Conservation (phyloP, 2,797 vertebrate species). For the Rhynchonycteris naso region DNA sequence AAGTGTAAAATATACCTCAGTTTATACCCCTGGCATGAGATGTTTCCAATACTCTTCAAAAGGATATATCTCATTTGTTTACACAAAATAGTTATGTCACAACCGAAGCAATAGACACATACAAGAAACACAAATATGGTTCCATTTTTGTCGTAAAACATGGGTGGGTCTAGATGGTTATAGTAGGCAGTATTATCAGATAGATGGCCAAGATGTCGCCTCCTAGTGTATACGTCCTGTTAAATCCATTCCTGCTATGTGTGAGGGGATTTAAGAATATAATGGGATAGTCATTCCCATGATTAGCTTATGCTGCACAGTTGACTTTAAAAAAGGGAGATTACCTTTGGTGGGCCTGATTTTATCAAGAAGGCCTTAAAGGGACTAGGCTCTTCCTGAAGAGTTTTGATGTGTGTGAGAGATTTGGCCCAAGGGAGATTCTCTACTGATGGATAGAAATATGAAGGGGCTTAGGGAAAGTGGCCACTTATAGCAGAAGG, state of each 20-base stretch:
- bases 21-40: background rate
- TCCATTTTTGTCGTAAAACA: background rate
- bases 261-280: background rate
- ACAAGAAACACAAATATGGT: background rate
- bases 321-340: background rate
- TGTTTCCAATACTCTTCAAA: constrained; percentile 10
- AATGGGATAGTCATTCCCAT: background rate
- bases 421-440: background rate
- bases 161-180: background rate
- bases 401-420: background rate
- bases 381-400: background rate
- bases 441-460: background rate
- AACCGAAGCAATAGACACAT: background rate
- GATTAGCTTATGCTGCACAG: background rate
- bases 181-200: background rate
- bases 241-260: background rate
- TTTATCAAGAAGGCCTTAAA: background rate
- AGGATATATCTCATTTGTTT: background rate
- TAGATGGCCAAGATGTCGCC: background rate
- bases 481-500: background rate
- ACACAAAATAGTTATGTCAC: background rate
- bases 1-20: background rate
- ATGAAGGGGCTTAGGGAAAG: background rate
- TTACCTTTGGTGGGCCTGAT: background rate
- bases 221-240: background rate